Conservation (phyloP, 2,888 invertebrate genomes). For the Xanthorhoe designata region DNA sequence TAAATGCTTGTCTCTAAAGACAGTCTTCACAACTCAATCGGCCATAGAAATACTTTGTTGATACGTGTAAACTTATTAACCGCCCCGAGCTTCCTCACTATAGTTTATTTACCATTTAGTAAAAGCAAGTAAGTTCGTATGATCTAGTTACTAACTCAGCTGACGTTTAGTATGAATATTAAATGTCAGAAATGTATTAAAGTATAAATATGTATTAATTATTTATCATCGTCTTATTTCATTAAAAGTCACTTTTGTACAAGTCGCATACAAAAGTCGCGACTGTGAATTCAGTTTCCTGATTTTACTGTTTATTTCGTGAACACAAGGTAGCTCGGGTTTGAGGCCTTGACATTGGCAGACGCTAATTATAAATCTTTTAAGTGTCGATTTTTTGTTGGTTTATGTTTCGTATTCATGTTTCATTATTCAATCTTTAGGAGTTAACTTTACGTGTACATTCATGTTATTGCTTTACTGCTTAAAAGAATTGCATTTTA, state of each 20-base stretch:
- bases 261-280: conserved; percentile 7
- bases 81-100: too few species aligned
- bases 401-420: conserved; percentile 23
- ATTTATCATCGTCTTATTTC: background rate
- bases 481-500: background rate
- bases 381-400: conserved; percentile 35
- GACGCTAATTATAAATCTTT: conserved; percentile 42
- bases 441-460: conserved; percentile 16
- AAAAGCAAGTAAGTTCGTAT: too few species aligned
- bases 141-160: too few species aligned
- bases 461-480: background rate
- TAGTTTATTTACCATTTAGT: too few species aligned
- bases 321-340: conserved; percentile 22
- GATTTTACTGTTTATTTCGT: conserved; percentile 25
- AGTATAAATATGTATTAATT: too few species aligned
- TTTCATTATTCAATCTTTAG: conserved; percentile 37
- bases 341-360: conserved; percentile 41
- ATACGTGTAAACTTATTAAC: too few species aligned
- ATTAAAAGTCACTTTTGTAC: too few species aligned
- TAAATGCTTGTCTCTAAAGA: too few species aligned
- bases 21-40: too few species aligned
- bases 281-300: background rate
- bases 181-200: too few species aligned
- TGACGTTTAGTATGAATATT: too few species aligned
- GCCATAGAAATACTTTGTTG: too few species aligned